A percentile compares a stretch with the other conserved stretches of the same genome.
Conservation (phyloP, 2,113 vertebrate genomes). For the human region GRCh38 chr9:1221001-1221500, state of each 20-base stretch:
- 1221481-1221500: slow-evolving; percentile 13
- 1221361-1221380: neutral
- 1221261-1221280: neutral
- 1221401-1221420: neutral
- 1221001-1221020: neutral
- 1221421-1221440: slow-evolving; percentile 37
- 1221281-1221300: neutral
- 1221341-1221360: neutral
- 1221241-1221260: neutral
- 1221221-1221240: neutral
- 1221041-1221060: neutral
- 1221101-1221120: neutral
- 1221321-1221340: neutral
- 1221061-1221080: neutral
- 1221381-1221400: neutral
- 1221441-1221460: neutral
- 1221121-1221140: neutral
- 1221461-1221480: slow-evolving; percentile 28
- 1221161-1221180: neutral
- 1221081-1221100: neutral
- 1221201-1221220: neutral
- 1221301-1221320: neutral
- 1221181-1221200: neutral
- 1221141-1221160: neutral
- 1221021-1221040: neutral